A percentile compares a stretch with the other conserved stretches of the same genome.
These are phyloP conservation scores for Acanthiza pusilla DNA, from an alignment of 2,797 vertebrate species.

Conservation along the genomic window DNA sequence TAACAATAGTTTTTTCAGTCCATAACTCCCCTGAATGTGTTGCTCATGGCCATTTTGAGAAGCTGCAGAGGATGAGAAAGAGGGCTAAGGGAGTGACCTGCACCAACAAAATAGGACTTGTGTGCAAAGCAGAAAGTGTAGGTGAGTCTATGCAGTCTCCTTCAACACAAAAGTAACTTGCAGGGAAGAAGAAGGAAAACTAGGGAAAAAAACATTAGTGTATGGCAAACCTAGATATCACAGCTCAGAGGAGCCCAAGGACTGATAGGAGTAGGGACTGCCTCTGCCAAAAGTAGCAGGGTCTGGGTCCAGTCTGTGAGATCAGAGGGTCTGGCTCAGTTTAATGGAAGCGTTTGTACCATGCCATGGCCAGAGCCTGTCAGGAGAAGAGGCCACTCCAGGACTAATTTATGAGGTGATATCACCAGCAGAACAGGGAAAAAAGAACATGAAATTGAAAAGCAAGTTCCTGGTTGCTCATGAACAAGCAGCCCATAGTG, in stretches of 20 bases:
- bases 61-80: background rate
- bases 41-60: background rate
- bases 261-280: background rate
- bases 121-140: background rate
- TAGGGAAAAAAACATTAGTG: background rate
- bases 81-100: background rate
- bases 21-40: background rate
- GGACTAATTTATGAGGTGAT: background rate
- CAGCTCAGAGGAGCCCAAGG: background rate
- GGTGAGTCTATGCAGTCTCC: background rate
- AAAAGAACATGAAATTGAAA: background rate
- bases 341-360: background rate
- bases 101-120: background rate
- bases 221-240: background rate
- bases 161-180: background rate
- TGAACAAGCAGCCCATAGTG: background rate
- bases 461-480: background rate
- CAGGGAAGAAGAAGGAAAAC: background rate
- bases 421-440: background rate
- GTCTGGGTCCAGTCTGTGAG: background rate
- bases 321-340: background rate
- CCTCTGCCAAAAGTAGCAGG: background rate
- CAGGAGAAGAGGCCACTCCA: background rate
- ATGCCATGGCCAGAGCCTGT: background rate
- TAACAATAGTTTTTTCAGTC: background rate